phyloP scores from a whole-genome alignment of 2,797 vertebrate genomes.

The Sebastes melanostomus region DNA sequence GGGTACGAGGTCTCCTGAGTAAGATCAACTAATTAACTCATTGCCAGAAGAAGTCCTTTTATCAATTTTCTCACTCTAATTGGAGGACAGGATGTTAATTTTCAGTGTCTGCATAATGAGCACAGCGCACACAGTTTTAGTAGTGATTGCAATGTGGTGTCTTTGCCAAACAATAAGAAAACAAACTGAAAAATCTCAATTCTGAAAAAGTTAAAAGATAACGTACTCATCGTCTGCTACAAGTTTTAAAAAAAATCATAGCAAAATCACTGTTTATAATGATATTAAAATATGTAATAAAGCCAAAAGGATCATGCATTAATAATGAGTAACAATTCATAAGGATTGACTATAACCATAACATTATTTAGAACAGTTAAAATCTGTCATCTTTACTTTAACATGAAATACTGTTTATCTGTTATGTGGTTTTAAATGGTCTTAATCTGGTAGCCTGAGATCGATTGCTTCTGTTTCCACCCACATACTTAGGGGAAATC shows the following conservation, averaged over 20 bases:
- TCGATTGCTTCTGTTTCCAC: not conserved
- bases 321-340: not conserved
- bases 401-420: not conserved
- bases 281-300: not conserved
- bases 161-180: constrained; percentile 31
- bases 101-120: constrained; percentile 39
- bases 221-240: not conserved
- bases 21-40: constrained; percentile 79
- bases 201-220: not conserved
- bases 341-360: not conserved
- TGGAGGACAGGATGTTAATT: constrained; percentile 66
- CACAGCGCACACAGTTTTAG: constrained; percentile 13
- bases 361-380: not conserved
- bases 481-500: not conserved
- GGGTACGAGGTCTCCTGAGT: constrained; percentile 72
- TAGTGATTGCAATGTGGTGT: constrained; percentile 17
- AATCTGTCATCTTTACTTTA: not conserved
- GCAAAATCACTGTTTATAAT: not conserved
- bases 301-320: not conserved
- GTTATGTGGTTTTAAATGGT: not conserved
- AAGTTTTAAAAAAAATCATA: not conserved
- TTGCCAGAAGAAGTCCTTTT: constrained; percentile 74
- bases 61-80: constrained; percentile 73
- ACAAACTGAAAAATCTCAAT: constrained; percentile 15
- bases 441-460: not conserved